phyloP scores from a whole-genome alignment of 2,113 vertebrate genomes.

The Poicephalus gulielmi region DNA sequence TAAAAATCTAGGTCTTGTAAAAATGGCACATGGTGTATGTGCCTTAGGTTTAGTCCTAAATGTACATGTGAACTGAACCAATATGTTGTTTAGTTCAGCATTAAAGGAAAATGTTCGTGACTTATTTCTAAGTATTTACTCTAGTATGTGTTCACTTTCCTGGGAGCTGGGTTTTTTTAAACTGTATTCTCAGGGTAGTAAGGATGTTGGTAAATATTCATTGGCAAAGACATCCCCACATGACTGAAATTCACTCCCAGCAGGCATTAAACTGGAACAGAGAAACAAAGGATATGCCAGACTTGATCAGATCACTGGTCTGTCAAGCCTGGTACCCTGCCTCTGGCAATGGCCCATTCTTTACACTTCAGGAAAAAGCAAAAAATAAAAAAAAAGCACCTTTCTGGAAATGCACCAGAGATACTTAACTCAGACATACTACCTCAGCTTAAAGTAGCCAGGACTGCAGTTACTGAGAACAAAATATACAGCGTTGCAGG shows the following conservation, averaged over 20 bases:
- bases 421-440: neutral
- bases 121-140: neutral
- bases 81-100: neutral
- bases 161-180: neutral
- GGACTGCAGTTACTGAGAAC: neutral
- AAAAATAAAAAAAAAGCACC: neutral
- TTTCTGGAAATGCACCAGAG: constrained; percentile 6
- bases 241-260: constrained; percentile 59
- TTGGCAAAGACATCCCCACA: constrained; percentile 46
- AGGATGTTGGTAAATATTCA: constrained; percentile 67
- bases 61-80: neutral
- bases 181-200: neutral
- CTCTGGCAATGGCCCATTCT: constrained; percentile 37
- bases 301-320: constrained; percentile 58
- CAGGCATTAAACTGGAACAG: constrained; percentile 65
- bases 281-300: constrained; percentile 68
- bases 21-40: neutral
- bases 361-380: constrained; percentile 33
- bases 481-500: neutral
- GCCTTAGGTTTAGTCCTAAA: neutral
- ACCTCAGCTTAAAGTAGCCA: neutral
- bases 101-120: neutral
- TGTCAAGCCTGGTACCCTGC: constrained; percentile 57
- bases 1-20: neutral
- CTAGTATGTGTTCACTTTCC: neutral